These are phyloP conservation scores for Ctenochaetus hawaiiensis DNA, from an alignment of 2,797 vertebrate species.

Conservation along the genomic window DNA sequence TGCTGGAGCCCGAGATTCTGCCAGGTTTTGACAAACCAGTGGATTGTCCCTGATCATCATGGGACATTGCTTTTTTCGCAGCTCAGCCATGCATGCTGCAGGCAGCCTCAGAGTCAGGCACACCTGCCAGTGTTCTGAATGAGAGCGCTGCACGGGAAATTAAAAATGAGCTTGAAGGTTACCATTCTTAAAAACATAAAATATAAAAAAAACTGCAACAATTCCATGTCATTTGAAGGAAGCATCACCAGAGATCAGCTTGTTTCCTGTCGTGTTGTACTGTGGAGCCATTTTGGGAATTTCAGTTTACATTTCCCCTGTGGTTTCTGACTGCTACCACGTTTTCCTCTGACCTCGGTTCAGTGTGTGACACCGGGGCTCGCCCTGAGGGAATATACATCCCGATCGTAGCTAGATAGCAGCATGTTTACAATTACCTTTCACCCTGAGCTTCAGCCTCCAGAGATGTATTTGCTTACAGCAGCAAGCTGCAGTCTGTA, in stretches of 20 bases:
- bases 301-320: conserved; percentile 70
- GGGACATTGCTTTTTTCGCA: conserved; percentile 87
- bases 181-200: conserved; percentile 21
- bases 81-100: conserved; percentile 78
- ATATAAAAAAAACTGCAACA: conserved; percentile 26
- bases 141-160: conserved; percentile 85
- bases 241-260: conserved; percentile 37
- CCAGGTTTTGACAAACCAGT: conserved; percentile 91
- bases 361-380: conserved; percentile 72
- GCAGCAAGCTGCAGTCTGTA: conserved; percentile 37
- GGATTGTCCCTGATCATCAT: conserved; percentile 96
- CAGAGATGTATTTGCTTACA: conserved; percentile 68
- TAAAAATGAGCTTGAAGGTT: conserved; percentile 76
- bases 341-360: conserved; percentile 71
- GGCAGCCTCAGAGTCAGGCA: conserved; percentile 54
- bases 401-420: conserved; percentile 71
- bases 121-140: conserved; percentile 76
- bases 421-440: conserved; percentile 79
- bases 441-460: conserved; percentile 75
- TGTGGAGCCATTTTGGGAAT: conserved; percentile 54
- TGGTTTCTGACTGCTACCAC: conserved; percentile 72
- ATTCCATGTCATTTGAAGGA: conserved; percentile 56
- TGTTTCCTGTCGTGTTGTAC: conserved; percentile 66
- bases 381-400: conserved; percentile 73
- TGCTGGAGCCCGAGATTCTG: conserved; percentile 91